phyloP scores from a whole-genome alignment of 2,113 vertebrate genomes.

The Petromus typicus region DNA sequence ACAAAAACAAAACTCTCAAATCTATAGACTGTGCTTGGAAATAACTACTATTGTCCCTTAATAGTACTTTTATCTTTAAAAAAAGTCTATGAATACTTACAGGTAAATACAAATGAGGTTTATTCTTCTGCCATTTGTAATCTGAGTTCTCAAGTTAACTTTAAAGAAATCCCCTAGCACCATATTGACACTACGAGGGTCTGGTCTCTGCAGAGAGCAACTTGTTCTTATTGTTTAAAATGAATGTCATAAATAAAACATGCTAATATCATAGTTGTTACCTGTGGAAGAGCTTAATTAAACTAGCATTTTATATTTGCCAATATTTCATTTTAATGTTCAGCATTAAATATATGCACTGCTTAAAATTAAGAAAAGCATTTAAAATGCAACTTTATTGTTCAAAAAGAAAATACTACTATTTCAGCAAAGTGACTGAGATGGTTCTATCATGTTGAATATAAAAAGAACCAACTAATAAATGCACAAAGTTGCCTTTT shows the following conservation, averaged over 20 bases:
- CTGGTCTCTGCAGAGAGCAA: neutral
- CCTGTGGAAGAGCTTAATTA: neutral
- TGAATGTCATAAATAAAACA: neutral
- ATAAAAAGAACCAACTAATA: neutral
- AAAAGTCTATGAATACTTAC: neutral
- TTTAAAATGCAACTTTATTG: conserved; percentile 6
- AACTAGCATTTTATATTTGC: conserved; percentile 2
- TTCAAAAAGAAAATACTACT: conserved; percentile 8
- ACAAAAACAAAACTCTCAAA: neutral
- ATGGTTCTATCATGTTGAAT: neutral
- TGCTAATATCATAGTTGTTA: neutral
- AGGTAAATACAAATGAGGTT: neutral
- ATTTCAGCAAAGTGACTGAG: neutral
- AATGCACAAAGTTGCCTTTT: neutral
- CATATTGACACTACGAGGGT: neutral
- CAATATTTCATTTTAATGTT: neutral
- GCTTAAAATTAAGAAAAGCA: conserved; percentile 8
- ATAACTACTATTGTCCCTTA: neutral
- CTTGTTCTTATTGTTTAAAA: neutral
- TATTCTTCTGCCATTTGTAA: neutral
- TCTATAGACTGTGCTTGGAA: neutral
- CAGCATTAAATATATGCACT: neutral
- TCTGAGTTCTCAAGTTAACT: neutral
- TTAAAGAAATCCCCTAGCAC: neutral
- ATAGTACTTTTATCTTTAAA: neutral